These are phyloP conservation scores for Leptodactylus fuscus DNA, from an alignment of 2,113 vertebrate species.

Conservation along the genomic window DNA sequence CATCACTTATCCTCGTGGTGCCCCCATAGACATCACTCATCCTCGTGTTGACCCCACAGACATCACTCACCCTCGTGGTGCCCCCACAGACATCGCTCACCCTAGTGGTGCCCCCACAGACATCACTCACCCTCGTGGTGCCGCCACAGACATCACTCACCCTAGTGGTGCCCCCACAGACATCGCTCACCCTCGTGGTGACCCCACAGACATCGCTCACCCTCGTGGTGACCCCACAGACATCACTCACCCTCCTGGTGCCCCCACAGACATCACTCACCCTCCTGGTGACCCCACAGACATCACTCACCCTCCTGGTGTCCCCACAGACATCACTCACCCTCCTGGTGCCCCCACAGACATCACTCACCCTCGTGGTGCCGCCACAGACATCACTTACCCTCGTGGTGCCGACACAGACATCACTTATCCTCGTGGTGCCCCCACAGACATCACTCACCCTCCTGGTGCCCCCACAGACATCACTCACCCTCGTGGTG, in stretches of 20 bases:
- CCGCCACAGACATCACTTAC: constrained; percentile 64
- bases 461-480: neutral
- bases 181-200: constrained; percentile 78
- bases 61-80: neutral
- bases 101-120: neutral
- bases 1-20: neutral
- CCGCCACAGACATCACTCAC: neutral
- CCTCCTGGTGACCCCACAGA: neutral
- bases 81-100: neutral
- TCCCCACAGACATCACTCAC: neutral
- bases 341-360: neutral
- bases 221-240: neutral
- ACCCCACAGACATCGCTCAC: too few relatives aligned
- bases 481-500: neutral
- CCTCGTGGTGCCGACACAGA: constrained; percentile 73
- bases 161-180: neutral
- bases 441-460: neutral
- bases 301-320: neutral
- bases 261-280: neutral
- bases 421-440: neutral
- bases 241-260: too few relatives aligned
- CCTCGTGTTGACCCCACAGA: constrained; percentile 73
- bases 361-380: neutral
- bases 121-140: neutral
- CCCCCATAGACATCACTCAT: constrained; percentile 63